A percentile compares a stretch with the other conserved stretches of the same genome.
Evolutionary conservation across 1,140 invertebrate genomes (phyloP).

Genomic region (Lethrus apterus): DNA sequence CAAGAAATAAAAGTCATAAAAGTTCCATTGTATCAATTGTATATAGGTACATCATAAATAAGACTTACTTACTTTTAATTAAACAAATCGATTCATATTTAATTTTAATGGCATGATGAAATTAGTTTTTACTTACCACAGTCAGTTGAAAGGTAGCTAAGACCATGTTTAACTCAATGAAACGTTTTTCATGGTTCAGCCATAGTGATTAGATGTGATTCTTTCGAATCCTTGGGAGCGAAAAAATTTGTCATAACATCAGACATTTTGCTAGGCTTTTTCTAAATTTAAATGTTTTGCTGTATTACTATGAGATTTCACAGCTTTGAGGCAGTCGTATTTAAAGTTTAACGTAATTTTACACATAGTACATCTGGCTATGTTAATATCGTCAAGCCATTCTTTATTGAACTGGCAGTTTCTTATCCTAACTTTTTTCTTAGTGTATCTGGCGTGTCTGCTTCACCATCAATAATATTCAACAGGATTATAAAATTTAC

Average conservation of each 20-base stretch:
- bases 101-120: too few relatives aligned
- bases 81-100: too few relatives aligned
- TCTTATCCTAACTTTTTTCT: conserved; percentile 5
- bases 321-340: conserved; percentile 4
- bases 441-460: conserved; percentile 3
- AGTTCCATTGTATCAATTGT: too few relatives aligned
- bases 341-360: conserved; percentile 5
- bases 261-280: neutral
- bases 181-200: conserved; percentile 4
- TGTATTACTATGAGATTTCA: conserved; percentile 2
- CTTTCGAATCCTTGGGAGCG: conserved; percentile 2
- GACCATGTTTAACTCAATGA: conserved; percentile 6
- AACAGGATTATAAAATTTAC: too few relatives aligned
- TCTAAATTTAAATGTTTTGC: conserved; percentile 8
- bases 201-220: neutral
- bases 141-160: conserved; percentile 6
- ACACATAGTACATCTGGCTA: conserved; percentile 7
- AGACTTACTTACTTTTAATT: neutral
- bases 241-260: conserved; percentile 6
- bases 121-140: conserved; percentile 7
- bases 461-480: conserved; percentile 5
- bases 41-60: neutral
- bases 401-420: conserved; percentile 9
- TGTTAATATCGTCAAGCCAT: conserved; percentile 5
- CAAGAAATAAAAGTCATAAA: conserved; percentile 4